Conservation (phyloP, 2,113 vertebrate species). For the Aldabrachelys gigantea region DNA sequence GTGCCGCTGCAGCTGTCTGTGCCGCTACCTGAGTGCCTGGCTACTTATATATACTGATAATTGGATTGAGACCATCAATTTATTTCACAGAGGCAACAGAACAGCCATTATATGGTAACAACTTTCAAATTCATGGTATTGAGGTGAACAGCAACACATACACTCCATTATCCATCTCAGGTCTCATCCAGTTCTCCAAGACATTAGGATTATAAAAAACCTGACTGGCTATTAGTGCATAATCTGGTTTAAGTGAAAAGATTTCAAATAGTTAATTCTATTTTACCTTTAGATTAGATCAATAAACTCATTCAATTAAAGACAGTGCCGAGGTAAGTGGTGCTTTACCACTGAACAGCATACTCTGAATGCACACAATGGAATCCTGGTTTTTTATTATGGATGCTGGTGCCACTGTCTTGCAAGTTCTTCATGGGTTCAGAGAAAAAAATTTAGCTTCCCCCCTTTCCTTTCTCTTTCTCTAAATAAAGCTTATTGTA, state of each 20-base stretch:
- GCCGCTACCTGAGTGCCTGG: too few species aligned
- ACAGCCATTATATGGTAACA: background rate
- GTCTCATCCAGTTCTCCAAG: background rate
- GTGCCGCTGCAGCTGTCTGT: too few species aligned
- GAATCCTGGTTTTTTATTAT: background rate
- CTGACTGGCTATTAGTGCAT: background rate
- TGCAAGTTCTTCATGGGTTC: background rate
- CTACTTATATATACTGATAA: too few species aligned
- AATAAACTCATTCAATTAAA: background rate
- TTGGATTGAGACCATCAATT: background rate
- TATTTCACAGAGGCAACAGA: background rate
- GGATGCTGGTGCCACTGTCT: background rate
- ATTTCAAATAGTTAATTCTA: background rate
- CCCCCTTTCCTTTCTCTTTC: background rate
- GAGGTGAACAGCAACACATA: background rate
- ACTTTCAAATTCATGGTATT: background rate
- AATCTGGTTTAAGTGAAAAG: background rate
- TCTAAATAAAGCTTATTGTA: background rate
- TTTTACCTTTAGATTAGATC: background rate
- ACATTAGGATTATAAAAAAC: background rate
- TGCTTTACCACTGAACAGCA: accelerated
- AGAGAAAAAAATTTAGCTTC: background rate
- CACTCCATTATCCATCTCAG: background rate
- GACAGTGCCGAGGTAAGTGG: background rate
- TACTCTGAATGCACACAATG: background rate